Conservation (phyloP, 2,888 invertebrate genomes). For the Heliconius cydno region DNA sequence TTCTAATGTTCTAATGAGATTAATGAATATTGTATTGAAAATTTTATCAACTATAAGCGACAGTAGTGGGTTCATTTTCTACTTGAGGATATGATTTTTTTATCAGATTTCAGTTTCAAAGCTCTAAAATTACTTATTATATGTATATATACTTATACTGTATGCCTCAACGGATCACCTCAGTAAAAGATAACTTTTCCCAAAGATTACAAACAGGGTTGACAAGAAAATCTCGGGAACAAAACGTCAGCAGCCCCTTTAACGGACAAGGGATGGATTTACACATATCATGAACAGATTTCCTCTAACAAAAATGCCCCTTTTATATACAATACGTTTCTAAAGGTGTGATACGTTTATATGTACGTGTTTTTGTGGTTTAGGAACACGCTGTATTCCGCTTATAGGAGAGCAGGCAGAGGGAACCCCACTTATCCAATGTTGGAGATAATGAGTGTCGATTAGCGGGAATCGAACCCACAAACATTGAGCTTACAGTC, state of each 20-base stretch:
- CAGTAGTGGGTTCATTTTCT: background rate
- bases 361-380: too few relatives aligned
- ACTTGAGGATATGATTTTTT: background rate
- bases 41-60: background rate
- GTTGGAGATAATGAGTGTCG: background rate
- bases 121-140: too few relatives aligned
- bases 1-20: background rate
- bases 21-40: background rate
- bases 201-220: slow-evolving; percentile 70
- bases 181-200: slow-evolving; percentile 58
- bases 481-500: too few relatives aligned
- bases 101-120: too few relatives aligned
- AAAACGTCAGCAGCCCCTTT: slow-evolving; percentile 76
- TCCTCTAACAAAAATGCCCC: slow-evolving; percentile 71
- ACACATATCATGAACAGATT: slow-evolving; percentile 80
- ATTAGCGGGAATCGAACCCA: background rate
- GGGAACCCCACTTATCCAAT: background rate
- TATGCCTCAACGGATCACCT: background rate
- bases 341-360: background rate
- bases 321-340: slow-evolving; percentile 45
- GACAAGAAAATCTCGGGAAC: slow-evolving; percentile 79
- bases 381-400: background rate
- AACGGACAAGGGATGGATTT: slow-evolving; percentile 77
- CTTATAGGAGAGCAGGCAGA: background rate
- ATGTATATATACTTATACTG: background rate